These are phyloP conservation scores for Phoxinus dragarum DNA, from an alignment of 2,797 vertebrate genomes.

Conservation along the genomic window DNA sequence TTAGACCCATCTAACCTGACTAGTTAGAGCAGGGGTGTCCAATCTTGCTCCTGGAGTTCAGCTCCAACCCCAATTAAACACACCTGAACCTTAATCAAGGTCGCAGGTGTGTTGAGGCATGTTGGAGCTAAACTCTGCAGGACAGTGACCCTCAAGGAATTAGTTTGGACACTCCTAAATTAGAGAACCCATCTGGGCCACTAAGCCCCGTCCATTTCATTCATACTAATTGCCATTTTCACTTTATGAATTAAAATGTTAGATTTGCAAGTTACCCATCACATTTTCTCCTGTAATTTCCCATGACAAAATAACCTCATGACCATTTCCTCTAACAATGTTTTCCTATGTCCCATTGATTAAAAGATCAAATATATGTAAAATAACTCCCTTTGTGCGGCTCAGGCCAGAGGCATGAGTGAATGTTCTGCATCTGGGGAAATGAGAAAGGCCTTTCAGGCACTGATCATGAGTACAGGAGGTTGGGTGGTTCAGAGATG, in stretches of 20 bases:
- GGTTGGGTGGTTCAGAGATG: slow-evolving; percentile 42
- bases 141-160: neutral
- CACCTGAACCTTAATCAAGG: neutral
- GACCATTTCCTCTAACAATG: neutral
- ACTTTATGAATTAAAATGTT: neutral
- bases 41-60: neutral
- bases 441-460: neutral
- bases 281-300: neutral
- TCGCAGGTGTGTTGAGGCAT: neutral
- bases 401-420: neutral
- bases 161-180: neutral
- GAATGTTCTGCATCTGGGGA: neutral
- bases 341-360: neutral
- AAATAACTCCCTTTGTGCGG: neutral
- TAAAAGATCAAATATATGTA: neutral
- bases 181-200: neutral
- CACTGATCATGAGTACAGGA: slow-evolving; percentile 40
- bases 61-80: neutral
- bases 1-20: neutral
- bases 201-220: neutral
- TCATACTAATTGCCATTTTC: neutral
- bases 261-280: neutral
- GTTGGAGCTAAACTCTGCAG: neutral
- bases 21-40: neutral
- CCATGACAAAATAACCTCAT: neutral